These are phyloP conservation scores for Pyrgilauda ruficollis DNA, from an alignment of 2,113 vertebrate species.

Conservation along the genomic window DNA sequence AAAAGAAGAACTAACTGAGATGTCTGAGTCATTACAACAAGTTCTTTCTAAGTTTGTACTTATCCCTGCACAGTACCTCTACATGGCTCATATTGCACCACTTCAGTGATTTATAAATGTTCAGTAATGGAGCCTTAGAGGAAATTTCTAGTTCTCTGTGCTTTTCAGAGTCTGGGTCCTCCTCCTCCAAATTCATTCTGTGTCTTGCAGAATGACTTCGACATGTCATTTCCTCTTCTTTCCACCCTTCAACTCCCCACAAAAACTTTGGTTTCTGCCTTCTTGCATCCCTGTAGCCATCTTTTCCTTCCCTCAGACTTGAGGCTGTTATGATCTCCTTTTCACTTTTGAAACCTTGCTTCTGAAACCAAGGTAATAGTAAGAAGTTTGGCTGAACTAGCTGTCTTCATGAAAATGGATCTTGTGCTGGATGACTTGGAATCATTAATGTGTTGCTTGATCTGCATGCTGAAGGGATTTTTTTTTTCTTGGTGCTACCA, in stretches of 20 bases:
- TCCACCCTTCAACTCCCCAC: fast-evolving
- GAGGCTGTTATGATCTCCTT: not conserved
- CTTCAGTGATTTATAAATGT: not conserved
- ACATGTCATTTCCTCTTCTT: not conserved
- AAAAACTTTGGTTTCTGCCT: not conserved
- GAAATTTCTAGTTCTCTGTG: not conserved
- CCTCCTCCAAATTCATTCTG: not conserved
- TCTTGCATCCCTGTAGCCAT: not conserved
- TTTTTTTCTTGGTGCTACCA: not conserved
- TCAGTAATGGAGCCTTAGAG: not conserved
- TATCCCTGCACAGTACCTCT: not conserved
- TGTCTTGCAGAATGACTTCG: not conserved
- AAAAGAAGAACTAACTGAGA: not conserved
- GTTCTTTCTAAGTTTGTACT: not conserved
- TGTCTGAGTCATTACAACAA: not conserved
- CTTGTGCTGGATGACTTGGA: not conserved
- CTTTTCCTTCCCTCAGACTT: not conserved
- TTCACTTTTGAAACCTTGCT: not conserved
- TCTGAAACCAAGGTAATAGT: not conserved
- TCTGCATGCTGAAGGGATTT: not conserved
- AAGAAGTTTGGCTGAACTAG: not conserved
- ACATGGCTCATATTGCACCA: not conserved
- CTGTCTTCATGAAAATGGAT: not conserved
- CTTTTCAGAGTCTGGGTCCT: not conserved
- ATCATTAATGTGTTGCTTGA: not conserved